Evolutionary conservation across 2,888 invertebrate species (phyloP), one percentile per base, ranked within the genome.

Genomic region (Toxonevra muliebris): DNA sequence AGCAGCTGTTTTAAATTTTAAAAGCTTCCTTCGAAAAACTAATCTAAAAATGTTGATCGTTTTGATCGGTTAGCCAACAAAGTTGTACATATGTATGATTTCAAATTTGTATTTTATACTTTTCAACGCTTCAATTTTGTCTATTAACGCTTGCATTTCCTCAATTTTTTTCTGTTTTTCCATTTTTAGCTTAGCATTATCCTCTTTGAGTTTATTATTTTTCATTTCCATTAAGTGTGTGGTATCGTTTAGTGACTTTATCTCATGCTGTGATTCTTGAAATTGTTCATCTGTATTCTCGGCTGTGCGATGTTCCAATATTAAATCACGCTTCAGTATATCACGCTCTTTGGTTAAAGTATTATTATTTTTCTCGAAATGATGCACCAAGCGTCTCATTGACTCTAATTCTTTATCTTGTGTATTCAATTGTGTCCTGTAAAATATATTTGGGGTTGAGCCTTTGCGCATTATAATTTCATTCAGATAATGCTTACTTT

Each of bases 321-420:
- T 74, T 8, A 85, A 69, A 45, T 85, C 82, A 17, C 78, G 80
- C 68, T 81, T 80, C 0, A 84, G 70, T 1, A 76, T 71, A 73
- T 86, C 85, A 7, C 85, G 79, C 53, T 86, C 85, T 17, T 84
- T 80, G 13, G 76, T 75, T 5, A 85, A 58, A 54, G 79, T 76
- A 30, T 83, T 81, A 42, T 81, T 80, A 64, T 77, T 78, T 61
- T 81, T 82, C 43, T 84, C 81, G 7, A 79, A 79, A 8, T 80
- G 80, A 55, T 82, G 80, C 11, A 84, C 79, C 12, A 83, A 71
- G 0, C 82, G 80, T 1, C 82, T 79, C 81, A 84, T 80, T 0
- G 81, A 81, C 66, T 79, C 81, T 48, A 83, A 62, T 67, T 84
- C 84, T 69, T 84, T 84, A 20, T 85, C 82, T 66, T 83, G 81